phyloP scores from a whole-genome alignment of 2,113 vertebrate species.

The Mus musculus region DNA sequence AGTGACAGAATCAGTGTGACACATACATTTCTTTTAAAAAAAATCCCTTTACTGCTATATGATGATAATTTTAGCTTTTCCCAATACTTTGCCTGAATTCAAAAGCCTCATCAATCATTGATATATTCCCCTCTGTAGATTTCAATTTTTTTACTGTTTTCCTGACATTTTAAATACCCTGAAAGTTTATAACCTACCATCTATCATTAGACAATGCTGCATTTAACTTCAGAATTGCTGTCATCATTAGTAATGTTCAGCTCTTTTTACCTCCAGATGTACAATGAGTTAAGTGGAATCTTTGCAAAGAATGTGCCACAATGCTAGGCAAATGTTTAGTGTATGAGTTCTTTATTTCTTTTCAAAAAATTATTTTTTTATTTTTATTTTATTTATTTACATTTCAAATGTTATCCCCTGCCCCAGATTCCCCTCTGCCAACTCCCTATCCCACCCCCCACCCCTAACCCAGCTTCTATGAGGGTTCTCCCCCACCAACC shows the following conservation, averaged over 20 bases:
- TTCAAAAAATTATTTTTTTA: too few relatives aligned
- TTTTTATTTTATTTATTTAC: too few relatives aligned
- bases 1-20: not conserved
- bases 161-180: conserved; percentile 72
- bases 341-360: too few relatives aligned
- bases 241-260: conserved; percentile 52
- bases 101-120: conserved; percentile 51
- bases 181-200: conserved; percentile 35
- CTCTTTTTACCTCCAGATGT: not conserved
- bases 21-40: not conserved
- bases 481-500: too few relatives aligned
- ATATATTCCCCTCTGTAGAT: conserved; percentile 8
- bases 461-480: too few relatives aligned
- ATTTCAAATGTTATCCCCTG: too few relatives aligned
- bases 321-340: not conserved
- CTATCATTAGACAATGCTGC: conserved; percentile 45
- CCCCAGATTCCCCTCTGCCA: too few relatives aligned
- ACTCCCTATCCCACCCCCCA: too few relatives aligned
- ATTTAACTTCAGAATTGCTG: not conserved
- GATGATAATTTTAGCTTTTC: conserved; percentile 46
- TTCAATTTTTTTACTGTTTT: conserved; percentile 63
- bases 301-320: not conserved
- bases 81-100: conserved; percentile 25
- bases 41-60: not conserved
- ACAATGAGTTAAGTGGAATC: not conserved